Conservation (phyloP, 2,888 invertebrate species). For the Melikaiella ostensackeni region DNA sequence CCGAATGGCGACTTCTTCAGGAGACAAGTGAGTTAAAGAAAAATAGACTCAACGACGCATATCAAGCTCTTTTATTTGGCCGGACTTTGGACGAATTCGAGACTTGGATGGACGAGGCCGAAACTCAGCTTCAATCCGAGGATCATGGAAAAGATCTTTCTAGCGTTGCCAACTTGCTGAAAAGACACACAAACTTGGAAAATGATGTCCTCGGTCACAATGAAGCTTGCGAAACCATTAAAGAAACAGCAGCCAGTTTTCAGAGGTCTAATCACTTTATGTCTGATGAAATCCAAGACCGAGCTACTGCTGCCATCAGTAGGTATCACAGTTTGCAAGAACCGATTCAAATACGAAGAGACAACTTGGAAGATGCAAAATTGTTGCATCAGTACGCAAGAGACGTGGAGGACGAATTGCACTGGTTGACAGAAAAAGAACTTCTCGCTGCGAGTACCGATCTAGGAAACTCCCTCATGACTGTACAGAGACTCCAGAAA, state of each 20-base stretch:
- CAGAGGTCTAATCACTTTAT: slow-evolving; percentile 91
- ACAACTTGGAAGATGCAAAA: slow-evolving; percentile 94
- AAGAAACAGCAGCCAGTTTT: slow-evolving; percentile 89
- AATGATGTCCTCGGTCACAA: slow-evolving; percentile 90
- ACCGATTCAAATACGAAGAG: slow-evolving; percentile 93
- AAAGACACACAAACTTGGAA: slow-evolving; percentile 90
- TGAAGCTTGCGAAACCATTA: slow-evolving; percentile 88
- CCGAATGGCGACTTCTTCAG: slow-evolving; percentile 92
- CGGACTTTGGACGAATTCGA: slow-evolving; percentile 95
- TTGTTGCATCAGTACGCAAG: slow-evolving; percentile 92
- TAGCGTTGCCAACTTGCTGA: slow-evolving; percentile 89
- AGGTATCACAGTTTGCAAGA: slow-evolving; percentile 90
- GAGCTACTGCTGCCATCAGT: slow-evolving; percentile 84
- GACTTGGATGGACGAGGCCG: slow-evolving; percentile 94
- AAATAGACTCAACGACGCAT: slow-evolving; percentile 91
- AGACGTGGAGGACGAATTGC: slow-evolving; percentile 94
- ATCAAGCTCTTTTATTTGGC: slow-evolving; percentile 92
- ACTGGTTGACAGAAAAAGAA: slow-evolving; percentile 92
- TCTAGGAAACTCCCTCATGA: slow-evolving; percentile 82
- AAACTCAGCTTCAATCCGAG: slow-evolving; percentile 85
- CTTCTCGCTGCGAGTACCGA: slow-evolving; percentile 85
- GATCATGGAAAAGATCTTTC: slow-evolving; percentile 93
- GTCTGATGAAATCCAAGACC: slow-evolving; percentile 89
- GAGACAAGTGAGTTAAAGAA: slow-evolving; percentile 90
- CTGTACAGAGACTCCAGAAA: slow-evolving; percentile 94